Evolutionary conservation across 2,888 invertebrate species (phyloP).

Genomic region (Microplitis manilae): DNA sequence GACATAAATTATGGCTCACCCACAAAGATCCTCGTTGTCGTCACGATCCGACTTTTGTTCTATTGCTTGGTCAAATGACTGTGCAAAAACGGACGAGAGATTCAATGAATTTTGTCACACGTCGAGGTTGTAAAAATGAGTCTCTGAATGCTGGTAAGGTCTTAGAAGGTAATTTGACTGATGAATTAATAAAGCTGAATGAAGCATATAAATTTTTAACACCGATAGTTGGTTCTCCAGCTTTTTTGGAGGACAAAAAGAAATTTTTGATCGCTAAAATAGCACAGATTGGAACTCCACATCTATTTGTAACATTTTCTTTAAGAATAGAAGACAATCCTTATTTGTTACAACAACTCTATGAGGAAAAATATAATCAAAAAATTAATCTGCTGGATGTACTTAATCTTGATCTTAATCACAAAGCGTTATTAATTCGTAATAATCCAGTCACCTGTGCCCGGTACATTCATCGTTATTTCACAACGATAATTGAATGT

Average conservation of each 20-base stretch:
- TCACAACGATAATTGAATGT: background rate
- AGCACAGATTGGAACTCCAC: constrained; percentile 12
- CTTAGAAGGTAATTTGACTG: background rate
- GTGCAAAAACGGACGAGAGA: constrained; percentile 11
- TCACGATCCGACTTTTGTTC: background rate
- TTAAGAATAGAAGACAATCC: background rate
- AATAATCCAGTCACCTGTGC: constrained; percentile 21
- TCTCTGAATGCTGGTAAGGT: constrained; percentile 4
- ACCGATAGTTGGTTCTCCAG: constrained; percentile 10
- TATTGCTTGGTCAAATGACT: constrained; percentile 13
- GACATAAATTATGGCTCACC: background rate
- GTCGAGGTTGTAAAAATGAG: constrained; percentile 23
- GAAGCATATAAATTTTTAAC: constrained; percentile 20
- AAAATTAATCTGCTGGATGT: background rate
- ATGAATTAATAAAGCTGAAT: background rate
- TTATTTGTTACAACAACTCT: constrained; percentile 10
- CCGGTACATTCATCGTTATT: constrained; percentile 10
- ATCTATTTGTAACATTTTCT: constrained; percentile 4
- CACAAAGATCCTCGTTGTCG: constrained; percentile 15
- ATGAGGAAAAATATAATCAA: background rate
- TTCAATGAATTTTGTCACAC: too few species aligned
- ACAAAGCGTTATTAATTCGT: constrained; percentile 7
- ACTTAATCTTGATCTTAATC: constrained; percentile 9
- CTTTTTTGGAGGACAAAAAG: constrained; percentile 19
- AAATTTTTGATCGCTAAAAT: constrained; percentile 10